A percentile compares a stretch with the other conserved stretches of the same genome.
Evolutionary conservation across 2,113 vertebrate genomes (phyloP).

Genomic region (Channa argus): DNA sequence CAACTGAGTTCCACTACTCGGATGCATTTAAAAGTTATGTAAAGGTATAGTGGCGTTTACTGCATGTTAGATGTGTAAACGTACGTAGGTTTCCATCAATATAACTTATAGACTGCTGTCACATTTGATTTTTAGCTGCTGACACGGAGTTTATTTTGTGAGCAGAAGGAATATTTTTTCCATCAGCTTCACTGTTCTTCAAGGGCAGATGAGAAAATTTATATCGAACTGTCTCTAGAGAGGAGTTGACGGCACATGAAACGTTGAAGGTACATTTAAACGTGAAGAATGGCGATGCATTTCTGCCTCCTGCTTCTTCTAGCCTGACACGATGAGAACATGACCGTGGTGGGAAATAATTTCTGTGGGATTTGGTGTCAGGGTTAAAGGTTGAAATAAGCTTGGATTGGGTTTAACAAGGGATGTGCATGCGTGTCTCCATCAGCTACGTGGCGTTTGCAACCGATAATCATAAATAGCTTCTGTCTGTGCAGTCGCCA

Average conservation of each 20-base stretch:
- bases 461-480: conserved; percentile 73
- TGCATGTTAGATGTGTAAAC: too few species aligned
- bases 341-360: background rate
- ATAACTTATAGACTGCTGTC: background rate
- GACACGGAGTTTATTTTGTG: background rate
- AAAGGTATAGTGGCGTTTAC: too few species aligned
- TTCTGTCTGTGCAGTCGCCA: conserved; percentile 52
- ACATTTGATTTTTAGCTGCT: background rate
- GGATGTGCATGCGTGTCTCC: background rate
- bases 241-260: background rate
- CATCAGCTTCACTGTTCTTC: background rate
- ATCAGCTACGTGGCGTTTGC: conserved; percentile 29
- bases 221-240: background rate
- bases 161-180: background rate
- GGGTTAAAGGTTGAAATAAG: conserved; percentile 51
- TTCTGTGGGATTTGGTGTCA: background rate
- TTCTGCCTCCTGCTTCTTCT: background rate
- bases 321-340: background rate
- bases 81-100: too few species aligned
- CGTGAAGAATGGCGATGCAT: too few species aligned
- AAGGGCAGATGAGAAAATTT: too few species aligned
- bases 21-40: too few species aligned
- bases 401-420: background rate
- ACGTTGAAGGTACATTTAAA: too few species aligned
- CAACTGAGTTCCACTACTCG: too few species aligned